phyloP scores from a whole-genome alignment of 2,797 vertebrate species.

The Rhodeus uyekii region DNA sequence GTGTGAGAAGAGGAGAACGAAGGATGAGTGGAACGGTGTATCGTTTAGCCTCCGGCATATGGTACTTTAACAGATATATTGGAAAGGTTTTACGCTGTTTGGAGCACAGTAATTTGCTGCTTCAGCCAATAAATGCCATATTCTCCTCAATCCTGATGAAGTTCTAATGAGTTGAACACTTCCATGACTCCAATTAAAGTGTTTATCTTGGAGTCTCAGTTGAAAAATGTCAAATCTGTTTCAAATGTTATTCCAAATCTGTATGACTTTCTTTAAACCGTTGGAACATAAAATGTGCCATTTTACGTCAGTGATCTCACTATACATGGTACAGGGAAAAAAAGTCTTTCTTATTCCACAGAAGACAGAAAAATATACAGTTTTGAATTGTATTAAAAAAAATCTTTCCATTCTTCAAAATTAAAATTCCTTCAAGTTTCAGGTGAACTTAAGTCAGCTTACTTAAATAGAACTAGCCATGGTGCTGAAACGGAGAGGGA shows the following conservation, averaged over 20 bases:
- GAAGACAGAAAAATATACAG: not conserved
- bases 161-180: not conserved
- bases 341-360: not conserved
- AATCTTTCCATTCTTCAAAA: not conserved
- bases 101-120: not conserved
- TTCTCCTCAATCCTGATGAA: not conserved
- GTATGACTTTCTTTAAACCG: not conserved
- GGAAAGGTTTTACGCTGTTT: not conserved
- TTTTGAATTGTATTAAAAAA: too few relatives aligned
- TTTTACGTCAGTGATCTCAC: too few relatives aligned
- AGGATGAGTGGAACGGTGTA: not conserved
- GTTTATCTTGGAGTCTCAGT: not conserved
- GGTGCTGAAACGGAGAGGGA: constrained; percentile 19
- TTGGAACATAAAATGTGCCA: not conserved
- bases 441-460: not conserved
- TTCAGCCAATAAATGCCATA: not conserved
- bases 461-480: constrained; percentile 11
- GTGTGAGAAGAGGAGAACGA: constrained; percentile 9
- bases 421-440: not conserved
- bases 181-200: not conserved
- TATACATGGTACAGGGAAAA: too few relatives aligned
- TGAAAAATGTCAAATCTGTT: too few relatives aligned
- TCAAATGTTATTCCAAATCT: not conserved
- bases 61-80: constrained; percentile 9
- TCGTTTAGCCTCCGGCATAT: constrained; percentile 20